Evolutionary conservation across 1,140 invertebrate genomes (phyloP), one percentile per base, ranked within the genome.

Genomic region (Rhagoletis pomonella): DNA sequence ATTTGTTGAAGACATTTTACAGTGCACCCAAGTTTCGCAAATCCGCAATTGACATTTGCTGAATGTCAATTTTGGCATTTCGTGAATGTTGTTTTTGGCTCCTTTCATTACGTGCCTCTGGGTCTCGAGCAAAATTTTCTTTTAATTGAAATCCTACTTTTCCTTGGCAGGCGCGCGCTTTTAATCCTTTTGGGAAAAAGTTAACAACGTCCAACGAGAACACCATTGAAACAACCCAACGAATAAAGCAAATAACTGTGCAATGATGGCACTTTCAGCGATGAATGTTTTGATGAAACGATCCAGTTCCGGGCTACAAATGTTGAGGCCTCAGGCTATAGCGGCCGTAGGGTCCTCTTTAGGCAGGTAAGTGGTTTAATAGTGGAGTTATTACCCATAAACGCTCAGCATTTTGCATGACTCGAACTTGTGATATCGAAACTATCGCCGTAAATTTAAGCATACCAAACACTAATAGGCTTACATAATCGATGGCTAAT

Each of bases 241-340:
- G 47, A 55, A 47, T 47, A 44, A 47, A 47, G 39, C 12, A 12
- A 69, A 47, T 17, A 44, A 81, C 73, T 55, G 47, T 19, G 73
- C 17, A 81, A 81, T 55, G 73, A 81, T 81, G 73, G 47, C 73
- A 29, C 5, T 81, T 50, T 81, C 73, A 58, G 50, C 73, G n/a
- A 58, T 81, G 73, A 81, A 81, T 81, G 73, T 81, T 81, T 44
- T 81, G 44, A 81, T 81, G 17, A 81, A 81, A 9, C 44, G 73
- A 55, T 81, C 73, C 17, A 47, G 47, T 10, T 17, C 73, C 44
- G 73, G 73, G 55, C 44, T 81, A 50, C 73, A 81, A 55, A 81
- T 81, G 47, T 19, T 81, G 73, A 14, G 73, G 19, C 73, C 73
- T 3, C 73, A 81, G 55, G 73, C 73, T 55, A 19, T 81, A 17